Base-by-base conservation (phyloP, 2,888 invertebrate species). In the Hemistola chrysoprasaria region DNA sequence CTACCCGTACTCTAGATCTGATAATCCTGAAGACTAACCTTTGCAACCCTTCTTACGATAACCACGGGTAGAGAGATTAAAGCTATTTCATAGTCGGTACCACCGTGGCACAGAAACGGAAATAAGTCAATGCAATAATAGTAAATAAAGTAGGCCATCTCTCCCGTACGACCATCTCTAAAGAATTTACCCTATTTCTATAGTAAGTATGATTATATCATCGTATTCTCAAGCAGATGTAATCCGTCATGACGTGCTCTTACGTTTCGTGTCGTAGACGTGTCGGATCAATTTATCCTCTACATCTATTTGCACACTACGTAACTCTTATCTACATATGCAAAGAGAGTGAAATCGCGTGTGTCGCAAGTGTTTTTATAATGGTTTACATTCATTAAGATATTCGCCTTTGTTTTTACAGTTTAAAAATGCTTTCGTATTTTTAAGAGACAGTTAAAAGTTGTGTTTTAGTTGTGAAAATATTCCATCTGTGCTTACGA, bases 201-300 rank as follows among this genome's bases (percentile, higher is more conserved):
- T 20, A 34, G 33, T 38, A 16, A 3, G 16, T 16, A 16, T 31
- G 24, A 25, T 22, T 40, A 26, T 29, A 32, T 28, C 46, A 22
- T 25, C 24, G 30, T 38, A 34, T 43, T 38, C 37, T 40, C 35
- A 27, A 53, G 47, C 78, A 77, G 67, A 68, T 74, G 76, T 62
- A 58, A 73, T 75, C 67, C 61, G 59, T 76, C 76, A 69, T 59
- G 57, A 52, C 54, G 54, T 37, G 43, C 53, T 53, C 48, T 56
- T 53, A 54, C 60, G 57, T 57, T 59, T 50, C 62, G 31, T 46
- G 50, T 53, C 57, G 63, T 65, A 65, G 47, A 48, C 60, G 33
- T 42, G 45, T 44, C 57, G 56, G 61, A 71, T 73, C 66, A 57
- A 53, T 65, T 72, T 69, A 57, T 64, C 55, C 58, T 41, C 53